A percentile compares a stretch with the other conserved stretches of the same genome.
phyloP scores from a whole-genome alignment of 2,888 invertebrate genomes.

The Chymomyza fuscimana region DNA sequence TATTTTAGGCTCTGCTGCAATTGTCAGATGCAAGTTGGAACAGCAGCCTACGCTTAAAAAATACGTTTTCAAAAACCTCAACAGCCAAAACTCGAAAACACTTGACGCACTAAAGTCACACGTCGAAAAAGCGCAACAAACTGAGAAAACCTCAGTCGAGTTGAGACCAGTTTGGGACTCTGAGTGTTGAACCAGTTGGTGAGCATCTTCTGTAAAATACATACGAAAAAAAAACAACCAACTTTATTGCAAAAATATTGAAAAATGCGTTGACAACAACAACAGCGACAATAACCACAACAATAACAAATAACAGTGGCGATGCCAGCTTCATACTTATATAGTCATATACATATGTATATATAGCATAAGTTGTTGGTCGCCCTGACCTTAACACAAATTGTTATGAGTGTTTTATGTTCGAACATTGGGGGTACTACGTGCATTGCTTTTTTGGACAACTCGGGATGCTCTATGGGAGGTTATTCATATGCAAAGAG shows the following conservation, averaged over 20 bases:
- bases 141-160: not conserved
- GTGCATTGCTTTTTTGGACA: slow-evolving; percentile 48
- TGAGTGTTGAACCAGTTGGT: slow-evolving; percentile 62
- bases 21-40: slow-evolving; percentile 34
- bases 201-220: slow-evolving; percentile 37
- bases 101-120: slow-evolving; percentile 36
- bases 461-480: slow-evolving; percentile 39
- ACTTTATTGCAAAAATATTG: slow-evolving; percentile 72
- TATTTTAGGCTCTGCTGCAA: slow-evolving; percentile 36
- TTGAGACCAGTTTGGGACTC: slow-evolving; percentile 52
- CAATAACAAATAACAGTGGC: slow-evolving; percentile 19
- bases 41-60: slow-evolving; percentile 50
- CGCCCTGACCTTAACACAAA: slow-evolving; percentile 73
- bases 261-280: slow-evolving; percentile 66
- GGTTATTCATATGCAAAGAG: slow-evolving; percentile 45
- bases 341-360: not conserved
- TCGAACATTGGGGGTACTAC: slow-evolving; percentile 37
- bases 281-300: slow-evolving; percentile 25
- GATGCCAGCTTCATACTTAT: not conserved
- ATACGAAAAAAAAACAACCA: slow-evolving; percentile 36
- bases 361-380: slow-evolving; percentile 55
- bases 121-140: not conserved
- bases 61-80: slow-evolving; percentile 33
- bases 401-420: slow-evolving; percentile 35
- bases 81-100: slow-evolving; percentile 28